phyloP scores from a whole-genome alignment of 2,888 invertebrate genomes.

The Tetheella fluctuosa region DNA sequence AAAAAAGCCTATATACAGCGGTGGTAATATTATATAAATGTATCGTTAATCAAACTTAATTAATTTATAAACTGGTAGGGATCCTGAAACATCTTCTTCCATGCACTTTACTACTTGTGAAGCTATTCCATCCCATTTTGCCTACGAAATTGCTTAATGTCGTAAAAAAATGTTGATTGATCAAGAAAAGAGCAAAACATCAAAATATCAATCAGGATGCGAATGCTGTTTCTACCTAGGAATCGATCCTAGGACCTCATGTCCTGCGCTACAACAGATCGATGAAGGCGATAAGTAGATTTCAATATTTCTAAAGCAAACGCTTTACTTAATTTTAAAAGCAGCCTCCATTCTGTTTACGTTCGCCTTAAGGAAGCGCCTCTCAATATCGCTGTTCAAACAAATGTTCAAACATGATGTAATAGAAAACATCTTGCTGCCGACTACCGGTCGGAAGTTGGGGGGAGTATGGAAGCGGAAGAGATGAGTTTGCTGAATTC shows the following conservation, averaged over 20 bases:
- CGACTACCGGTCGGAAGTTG: slow-evolving; percentile 18
- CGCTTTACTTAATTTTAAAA: slow-evolving; percentile 50
- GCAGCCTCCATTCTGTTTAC: slow-evolving; percentile 46
- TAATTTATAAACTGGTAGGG: no score
- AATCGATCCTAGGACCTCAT: not conserved
- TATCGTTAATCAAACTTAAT: no score
- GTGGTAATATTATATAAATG: no score
- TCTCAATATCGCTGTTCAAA: slow-evolving; percentile 71
- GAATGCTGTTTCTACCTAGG: no score
- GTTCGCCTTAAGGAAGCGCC: slow-evolving; percentile 40
- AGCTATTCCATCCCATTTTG: no score
- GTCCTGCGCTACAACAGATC: not conserved
- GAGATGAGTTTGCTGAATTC: slow-evolving; percentile 10
- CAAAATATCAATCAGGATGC: no score
- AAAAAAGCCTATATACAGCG: no score
- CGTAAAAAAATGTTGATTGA: no score
- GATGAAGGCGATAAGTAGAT: slow-evolving; percentile 21
- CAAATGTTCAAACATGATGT: slow-evolving; percentile 67
- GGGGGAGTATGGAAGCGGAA: slow-evolving; percentile 19
- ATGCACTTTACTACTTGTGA: no score
- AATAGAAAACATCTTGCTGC: slow-evolving; percentile 68
- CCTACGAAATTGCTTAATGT: no score
- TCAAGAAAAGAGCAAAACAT: no score
- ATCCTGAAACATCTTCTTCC: no score
- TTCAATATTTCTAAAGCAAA: slow-evolving; percentile 16